Percentiles rank a stretch among this genome's conserved stretches.
Conservation (phyloP, 1,140 invertebrate species). For the Drosophila carrolli region DNA sequence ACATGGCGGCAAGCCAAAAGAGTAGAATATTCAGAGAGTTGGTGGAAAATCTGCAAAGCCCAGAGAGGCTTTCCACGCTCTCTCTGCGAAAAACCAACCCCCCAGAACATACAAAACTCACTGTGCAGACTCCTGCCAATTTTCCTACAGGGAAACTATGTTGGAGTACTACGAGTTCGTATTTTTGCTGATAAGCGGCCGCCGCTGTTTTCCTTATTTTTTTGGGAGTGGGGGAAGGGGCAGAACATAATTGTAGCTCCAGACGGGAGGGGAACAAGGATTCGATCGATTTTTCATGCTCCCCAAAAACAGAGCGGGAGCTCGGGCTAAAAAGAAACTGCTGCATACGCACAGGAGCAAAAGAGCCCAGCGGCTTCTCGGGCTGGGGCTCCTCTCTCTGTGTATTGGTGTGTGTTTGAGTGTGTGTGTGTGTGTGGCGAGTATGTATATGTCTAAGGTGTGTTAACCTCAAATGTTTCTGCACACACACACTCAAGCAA, state of each 20-base stretch:
- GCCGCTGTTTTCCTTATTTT: slow-evolving; percentile 25
- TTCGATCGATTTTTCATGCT: slow-evolving; percentile 80
- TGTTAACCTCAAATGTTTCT: slow-evolving; percentile 80
- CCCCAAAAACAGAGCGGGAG: slow-evolving; percentile 50
- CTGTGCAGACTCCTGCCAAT: slow-evolving; percentile 73
- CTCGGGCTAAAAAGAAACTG: slow-evolving; percentile 61
- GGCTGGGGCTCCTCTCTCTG: slow-evolving; percentile 48
- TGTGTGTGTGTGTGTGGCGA: slow-evolving; percentile 41
- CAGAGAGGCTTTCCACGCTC: slow-evolving; percentile 13
- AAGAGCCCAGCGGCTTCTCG: slow-evolving; percentile 42
- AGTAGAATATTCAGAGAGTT: slow-evolving; percentile 11
- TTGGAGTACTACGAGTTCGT: slow-evolving; percentile 67
- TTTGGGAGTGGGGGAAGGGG: neutral
- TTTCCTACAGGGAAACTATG: slow-evolving; percentile 59
- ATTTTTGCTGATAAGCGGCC: slow-evolving; percentile 71
- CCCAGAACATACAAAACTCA: slow-evolving; percentile 33
- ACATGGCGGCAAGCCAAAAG: slow-evolving; percentile 46
- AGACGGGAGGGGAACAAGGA: slow-evolving; percentile 28
- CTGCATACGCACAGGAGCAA: slow-evolving; percentile 77
- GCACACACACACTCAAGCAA: slow-evolving; percentile 33
- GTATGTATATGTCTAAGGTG: slow-evolving; percentile 83
- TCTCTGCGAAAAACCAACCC: slow-evolving; percentile 55
- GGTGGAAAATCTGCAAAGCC: slow-evolving; percentile 54
- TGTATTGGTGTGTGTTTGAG: slow-evolving; percentile 33
- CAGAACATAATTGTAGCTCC: slow-evolving; percentile 59